These are phyloP conservation scores for Theristicus caerulescens DNA, from an alignment of 2,113 vertebrate genomes.

Conservation along the genomic window DNA sequence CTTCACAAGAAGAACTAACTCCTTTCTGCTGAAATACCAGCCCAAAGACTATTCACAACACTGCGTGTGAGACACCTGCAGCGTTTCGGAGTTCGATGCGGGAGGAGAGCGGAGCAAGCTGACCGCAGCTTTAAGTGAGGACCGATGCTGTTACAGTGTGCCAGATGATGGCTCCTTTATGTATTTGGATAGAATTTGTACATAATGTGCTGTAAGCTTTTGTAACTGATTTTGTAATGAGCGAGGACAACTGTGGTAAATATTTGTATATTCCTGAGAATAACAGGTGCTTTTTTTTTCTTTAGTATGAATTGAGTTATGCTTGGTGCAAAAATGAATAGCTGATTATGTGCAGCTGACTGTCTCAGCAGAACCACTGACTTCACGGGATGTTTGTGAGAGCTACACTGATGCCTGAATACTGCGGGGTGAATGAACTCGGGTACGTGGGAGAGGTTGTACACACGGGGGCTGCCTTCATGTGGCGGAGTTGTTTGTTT, in stretches of 20 bases:
- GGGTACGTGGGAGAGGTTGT: conserved; percentile 45
- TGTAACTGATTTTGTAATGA: conserved; percentile 77
- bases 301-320: conserved; percentile 64
- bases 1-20: conserved; percentile 97
- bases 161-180: not conserved
- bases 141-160: not conserved
- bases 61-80: not conserved
- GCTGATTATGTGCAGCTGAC: conserved; percentile 81
- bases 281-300: conserved; percentile 70
- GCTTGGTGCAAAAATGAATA: conserved; percentile 78
- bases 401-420: conserved; percentile 43
- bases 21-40: not conserved
- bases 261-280: conserved; percentile 83
- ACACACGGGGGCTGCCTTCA: conserved; percentile 8
- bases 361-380: conserved; percentile 87
- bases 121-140: not conserved
- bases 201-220: conserved; percentile 82
- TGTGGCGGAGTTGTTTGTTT: not conserved
- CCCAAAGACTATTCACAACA: not conserved
- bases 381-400: conserved; percentile 60
- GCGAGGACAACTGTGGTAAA: conserved; percentile 81
- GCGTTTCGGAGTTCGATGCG: accelerated
- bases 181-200: conserved; percentile 72
- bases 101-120: not conserved
- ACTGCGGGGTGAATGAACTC: conserved; percentile 55